Conservation (phyloP, 2,797 vertebrate genomes). For the Presbytis comata region DNA sequence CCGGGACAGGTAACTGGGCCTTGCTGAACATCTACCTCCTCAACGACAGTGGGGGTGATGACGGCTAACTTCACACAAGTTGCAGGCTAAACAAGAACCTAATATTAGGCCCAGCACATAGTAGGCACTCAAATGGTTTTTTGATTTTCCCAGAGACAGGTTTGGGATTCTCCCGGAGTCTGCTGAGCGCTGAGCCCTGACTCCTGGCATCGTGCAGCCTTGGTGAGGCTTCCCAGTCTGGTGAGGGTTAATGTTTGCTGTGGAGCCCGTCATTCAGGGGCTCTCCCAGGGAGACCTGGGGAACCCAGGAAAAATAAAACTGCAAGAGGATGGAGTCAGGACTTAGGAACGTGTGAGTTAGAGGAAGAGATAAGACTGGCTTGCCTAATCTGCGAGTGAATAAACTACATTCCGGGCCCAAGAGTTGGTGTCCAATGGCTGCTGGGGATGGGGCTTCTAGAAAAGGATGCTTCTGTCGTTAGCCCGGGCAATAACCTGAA, state of each 20-base stretch:
- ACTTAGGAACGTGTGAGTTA: neutral
- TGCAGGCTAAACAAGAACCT: neutral
- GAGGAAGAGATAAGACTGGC: neutral
- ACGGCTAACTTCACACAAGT: neutral
- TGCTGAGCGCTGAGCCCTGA: neutral
- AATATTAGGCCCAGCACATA: neutral
- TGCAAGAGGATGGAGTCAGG: neutral
- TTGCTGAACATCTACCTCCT: fast-evolving
- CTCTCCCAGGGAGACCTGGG: neutral
- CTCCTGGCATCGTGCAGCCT: fast-evolving
- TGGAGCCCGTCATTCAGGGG: neutral
- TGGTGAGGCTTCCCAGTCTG: neutral
- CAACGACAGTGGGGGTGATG: fast-evolving
- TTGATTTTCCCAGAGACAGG: neutral
- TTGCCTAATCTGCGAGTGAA: neutral
- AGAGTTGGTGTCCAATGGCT: neutral
- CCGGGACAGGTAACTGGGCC: no score
- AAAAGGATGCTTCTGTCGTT: neutral
- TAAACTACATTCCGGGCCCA: neutral
- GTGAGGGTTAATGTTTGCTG: neutral
- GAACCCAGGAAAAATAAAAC: neutral
- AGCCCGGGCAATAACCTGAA: neutral
- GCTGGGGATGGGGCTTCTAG: neutral
- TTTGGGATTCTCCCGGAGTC: neutral
- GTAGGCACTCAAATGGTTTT: no score